Base-by-base conservation (phyloP, 35 echinoderm and acorn worm genomes). In the Nesometra sesokonis region DNA sequence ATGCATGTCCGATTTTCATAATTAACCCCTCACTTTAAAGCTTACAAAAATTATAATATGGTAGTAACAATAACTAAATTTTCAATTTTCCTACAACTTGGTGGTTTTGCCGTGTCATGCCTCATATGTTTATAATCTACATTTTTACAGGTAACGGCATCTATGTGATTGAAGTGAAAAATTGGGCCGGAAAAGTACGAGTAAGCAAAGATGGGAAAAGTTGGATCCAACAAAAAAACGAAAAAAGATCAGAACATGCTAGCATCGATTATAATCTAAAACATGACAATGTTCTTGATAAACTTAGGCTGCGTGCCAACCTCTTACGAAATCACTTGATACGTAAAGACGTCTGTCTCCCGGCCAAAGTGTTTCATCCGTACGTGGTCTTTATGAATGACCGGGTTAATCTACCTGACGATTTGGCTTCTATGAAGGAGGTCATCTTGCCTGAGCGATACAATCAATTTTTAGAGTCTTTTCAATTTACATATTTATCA, bases 111-210 rank as follows among this genome's bases (percentile, higher is more conserved):
- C n/a, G n/a, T n/a, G 36, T 30, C 33, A 19, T 9, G 33, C n/a
- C 0, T 84, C 36, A 84, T 35, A 84, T 39, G 33, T n/a, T n/a
- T n/a, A 82, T 23, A 46, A 84, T 43, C 4, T 43, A 7, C 15
- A 15, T 43, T 43, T 76, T 36, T 32, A 29, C 77, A 99, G 96
- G 91, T 34, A 88, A 91, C 86, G 96, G 96, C 29, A 90, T 99
- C 17, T 99, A 90, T 79, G 80, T 85, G 29, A 88, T 99, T 21
- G 96, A 99, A 82, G 96, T 99, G 13, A 99, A 99, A 52, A 94
- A 99, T 85, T 99, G 96, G 96, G 84, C 90, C 23, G 96, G 96
- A 17, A 89, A 90, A 77, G 88, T 99, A 0, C 33, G 86, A 17
- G 38, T 86, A 17, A 90, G 85, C 31, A 87, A 85, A 29, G 88